Percentiles rank a stretch among this genome's conserved stretches.
phyloP scores from a whole-genome alignment of 2,888 invertebrate species.

The Lagria hirta region DNA sequence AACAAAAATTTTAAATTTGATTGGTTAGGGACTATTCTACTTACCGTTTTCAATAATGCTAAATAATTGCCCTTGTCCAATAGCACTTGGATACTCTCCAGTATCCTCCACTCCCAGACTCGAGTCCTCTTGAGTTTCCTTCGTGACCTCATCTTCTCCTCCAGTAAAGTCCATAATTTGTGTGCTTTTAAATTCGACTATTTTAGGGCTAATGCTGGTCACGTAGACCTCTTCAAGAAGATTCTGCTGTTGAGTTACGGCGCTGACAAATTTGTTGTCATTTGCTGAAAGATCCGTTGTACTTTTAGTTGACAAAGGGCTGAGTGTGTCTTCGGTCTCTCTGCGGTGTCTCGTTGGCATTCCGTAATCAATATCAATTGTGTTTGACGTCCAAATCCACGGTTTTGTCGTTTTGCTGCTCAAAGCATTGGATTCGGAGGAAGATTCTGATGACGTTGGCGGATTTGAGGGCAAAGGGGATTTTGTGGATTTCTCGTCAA shows the following conservation, averaged over 20 bases:
- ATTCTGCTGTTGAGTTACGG: conserved; percentile 9
- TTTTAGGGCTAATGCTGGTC: conserved; percentile 27
- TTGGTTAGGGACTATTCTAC: too few species aligned
- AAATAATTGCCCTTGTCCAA: conserved; percentile 53
- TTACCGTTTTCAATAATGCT: conserved; percentile 52
- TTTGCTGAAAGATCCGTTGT: conserved; percentile 30
- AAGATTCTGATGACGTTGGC: conserved; percentile 16
- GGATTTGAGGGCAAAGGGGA: conserved; percentile 22
- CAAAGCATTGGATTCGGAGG: conserved; percentile 21
- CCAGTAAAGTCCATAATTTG: conserved; percentile 26
- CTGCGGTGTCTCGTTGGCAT: conserved; percentile 51
- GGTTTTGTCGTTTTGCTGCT: conserved; percentile 41
- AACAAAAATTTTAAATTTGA: too few species aligned
- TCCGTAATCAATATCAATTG: conserved; percentile 50
- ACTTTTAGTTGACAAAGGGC: conserved; percentile 41
- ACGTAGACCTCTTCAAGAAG: conserved; percentile 33
- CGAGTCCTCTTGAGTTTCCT: conserved; percentile 28
- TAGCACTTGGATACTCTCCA: conserved; percentile 50
- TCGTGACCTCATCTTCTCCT: conserved; percentile 21
- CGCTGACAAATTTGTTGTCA: conserved; percentile 7
- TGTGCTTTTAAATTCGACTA: conserved; percentile 26
- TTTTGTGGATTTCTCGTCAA: conserved; percentile 42
- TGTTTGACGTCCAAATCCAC: conserved; percentile 52
- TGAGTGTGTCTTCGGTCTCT: conserved; percentile 51
- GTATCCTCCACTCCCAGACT: conserved; percentile 24